Evolutionary conservation across 2,888 invertebrate genomes (phyloP).

Genomic region (Cosmia pyralina): DNA sequence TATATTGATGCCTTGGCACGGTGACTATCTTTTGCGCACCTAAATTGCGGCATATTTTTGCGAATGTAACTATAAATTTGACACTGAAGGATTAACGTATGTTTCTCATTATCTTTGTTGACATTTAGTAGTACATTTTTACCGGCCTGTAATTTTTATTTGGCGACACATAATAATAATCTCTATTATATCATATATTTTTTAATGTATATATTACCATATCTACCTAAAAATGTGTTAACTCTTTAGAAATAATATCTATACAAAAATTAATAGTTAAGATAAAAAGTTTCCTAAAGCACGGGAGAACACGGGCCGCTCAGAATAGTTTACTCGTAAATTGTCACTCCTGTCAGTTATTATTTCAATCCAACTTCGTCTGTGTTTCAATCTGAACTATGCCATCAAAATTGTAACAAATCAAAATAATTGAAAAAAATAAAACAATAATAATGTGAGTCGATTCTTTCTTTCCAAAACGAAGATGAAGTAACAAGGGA

Average conservation of each 20-base stretch:
- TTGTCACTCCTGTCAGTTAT: slow-evolving; percentile 42
- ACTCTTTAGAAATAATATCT: not conserved
- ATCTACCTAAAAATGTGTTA: not conserved
- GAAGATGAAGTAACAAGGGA: slow-evolving; percentile 64
- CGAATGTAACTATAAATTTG: slow-evolving; percentile 83
- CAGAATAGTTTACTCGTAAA: slow-evolving; percentile 14
- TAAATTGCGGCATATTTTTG: slow-evolving; percentile 78
- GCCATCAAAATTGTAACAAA: slow-evolving; percentile 41
- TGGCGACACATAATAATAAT: not conserved
- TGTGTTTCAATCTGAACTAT: slow-evolving; percentile 15
- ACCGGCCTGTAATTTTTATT: slow-evolving; percentile 46
- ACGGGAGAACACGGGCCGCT: slow-evolving; percentile 23
- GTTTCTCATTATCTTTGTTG: slow-evolving; percentile 48
- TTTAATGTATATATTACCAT: too few species aligned
- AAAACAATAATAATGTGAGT: slow-evolving; percentile 64
- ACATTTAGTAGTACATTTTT: slow-evolving; percentile 30
- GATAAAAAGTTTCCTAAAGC: not conserved
- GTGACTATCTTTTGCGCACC: slow-evolving; percentile 57
- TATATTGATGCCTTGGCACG: slow-evolving; percentile 53
- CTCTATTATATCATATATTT: not conserved
- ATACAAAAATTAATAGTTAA: not conserved
- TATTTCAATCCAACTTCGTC: slow-evolving; percentile 41
- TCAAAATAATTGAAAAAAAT: slow-evolving; percentile 54
- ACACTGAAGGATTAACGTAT: slow-evolving; percentile 70
- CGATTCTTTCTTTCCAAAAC: slow-evolving; percentile 62